Evolutionary conservation across 1,140 invertebrate species (phyloP), one percentile per base, ranked within the genome.

Genomic region (Pteromalus puparum): DNA sequence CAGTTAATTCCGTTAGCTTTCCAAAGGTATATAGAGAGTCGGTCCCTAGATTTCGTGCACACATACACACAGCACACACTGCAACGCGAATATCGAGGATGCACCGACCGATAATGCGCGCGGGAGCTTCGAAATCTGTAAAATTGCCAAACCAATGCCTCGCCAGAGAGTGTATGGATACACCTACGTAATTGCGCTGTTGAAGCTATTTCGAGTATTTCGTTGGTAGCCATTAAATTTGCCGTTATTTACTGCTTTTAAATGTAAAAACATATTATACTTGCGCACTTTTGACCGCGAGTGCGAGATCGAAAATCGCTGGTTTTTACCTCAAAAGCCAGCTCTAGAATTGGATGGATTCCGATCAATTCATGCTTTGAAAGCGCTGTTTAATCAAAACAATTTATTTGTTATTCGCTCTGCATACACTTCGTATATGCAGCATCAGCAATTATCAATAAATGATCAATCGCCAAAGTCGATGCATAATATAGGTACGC

Each of bases 1-100:
- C 72, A 15, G 18, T 75, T 75, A 75, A 75, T 75, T 34, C 12
- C 34, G 38, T 75, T 82, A 82, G 18, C 5, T 21, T 21, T 18
- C 6, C 15, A 7, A 21, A 61, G 53, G 3, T 2, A 1, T 6
- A 21, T 18, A 61, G 18, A 53, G 48, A 42, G 46, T 73, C 15
- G 9, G n/a, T 61, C 18, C 13, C n/a, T 79, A 42, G 30, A 18
- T 38, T 34, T 38, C 21, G 46, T 12, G n/a, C 24, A 9, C 34
- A 76, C 9, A 12, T 12, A 42, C 2, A 48, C 15, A 21, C 13
- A 61, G 5, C 48, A 2, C 1, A 61, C 0, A 0, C 5, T 61
- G 53, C 1, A 21, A 5, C 21, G 0, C 53, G 18, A 61, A 61
- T 21, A 21, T 61, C 18, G 53, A 61, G 53, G 21, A 61, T 61